Base-by-base conservation (phyloP, 2,113 vertebrate species). In the Calidris pugnax region DNA sequence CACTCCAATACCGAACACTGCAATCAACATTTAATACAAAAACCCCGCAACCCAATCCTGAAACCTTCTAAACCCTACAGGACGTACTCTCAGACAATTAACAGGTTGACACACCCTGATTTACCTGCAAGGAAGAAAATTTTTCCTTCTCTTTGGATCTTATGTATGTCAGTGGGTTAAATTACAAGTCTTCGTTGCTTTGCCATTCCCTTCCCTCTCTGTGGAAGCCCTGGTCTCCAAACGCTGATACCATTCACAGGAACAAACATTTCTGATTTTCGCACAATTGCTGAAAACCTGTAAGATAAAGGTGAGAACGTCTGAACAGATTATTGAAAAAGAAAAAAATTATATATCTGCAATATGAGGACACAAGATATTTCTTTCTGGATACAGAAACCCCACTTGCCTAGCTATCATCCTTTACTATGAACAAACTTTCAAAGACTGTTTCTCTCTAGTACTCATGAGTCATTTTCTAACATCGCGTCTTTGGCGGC, bases 401-500 rank as follows among this genome's bases (percentile, higher is more conserved):
- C 57, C 72, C 77, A 77, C 81, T 97, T 95, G 77, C 60, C 82
- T 69, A 33, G 59, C 93, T 83, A 87, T 96, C 95, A 96, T 78
- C 84, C 63, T 80, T 89, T 28, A 75, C 91, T 55, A 92, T n/a
- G 94, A 92, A 91, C 33, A 92, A 95, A 87, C 89, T 94, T 95
- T 85, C 67, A 96, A 92, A 97, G 63, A 79, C 67, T 81, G 66
- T 76, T 82, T 93, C 89, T 84, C 67, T 79, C 90, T 43, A 67
- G 71, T 90, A 89, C 95, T 90, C 94, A 88, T 93, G 84, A 96
- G 73, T 94, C 92, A 96, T 95, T 97, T 96, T 91, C 89, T 91
- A 96, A 91, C 87, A 76, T 79, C 18, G 1, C 12, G 21, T 87
- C 94, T 96, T 93, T 92, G 96, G 90, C 82, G 71, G 96, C 93